Base-by-base conservation (phyloP, 1,140 invertebrate species). In the Galendromus occidentalis region DNA sequence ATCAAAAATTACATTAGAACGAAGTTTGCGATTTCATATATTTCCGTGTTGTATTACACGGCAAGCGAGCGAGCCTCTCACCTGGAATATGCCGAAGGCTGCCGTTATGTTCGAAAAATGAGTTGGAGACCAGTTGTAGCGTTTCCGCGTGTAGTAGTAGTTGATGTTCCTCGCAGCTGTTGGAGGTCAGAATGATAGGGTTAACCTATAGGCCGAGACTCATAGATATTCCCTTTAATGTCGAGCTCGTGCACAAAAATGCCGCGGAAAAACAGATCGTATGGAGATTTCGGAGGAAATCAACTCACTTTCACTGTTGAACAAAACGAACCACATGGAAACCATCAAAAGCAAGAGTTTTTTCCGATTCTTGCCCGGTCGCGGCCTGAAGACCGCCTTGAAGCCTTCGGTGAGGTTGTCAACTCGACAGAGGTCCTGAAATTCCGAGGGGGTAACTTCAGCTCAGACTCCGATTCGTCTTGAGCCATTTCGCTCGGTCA, bases 361-460 rank as follows among this genome's bases (percentile, higher is more conserved):
- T 22, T 59, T 59, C 1, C 51, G 51, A 22, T 59, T 59, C 33
- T 22, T 59, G 17, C 51, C 51, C 22, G 51, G 51, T 33, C 51
- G 25, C 22, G n/a, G 51, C 4, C 51, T 25, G 51, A 59, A 59
- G 1, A 59, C 51, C 1, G 51, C 51, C 51, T 59, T 59, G 22
- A 59, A 59, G 12, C 51, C 51, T 25, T 59, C 51, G 33, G 51
- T 59, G 51, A 59, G 33, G 51, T 59, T 59, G 51, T 59, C 51
- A 18, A 59, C 51, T 25, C 51, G 51, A 22, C 51, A 59, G 2
- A 59, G 51, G 33, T 59, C 51, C 51, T 59, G 2, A 22, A 25
- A 39, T 39, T 9, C 4, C 4, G 9, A 39, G 9, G 4, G 9
- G 4, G 4, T 4, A 39, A 39, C 33, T 39, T 9, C 4, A 39